Evolutionary conservation across 2,797 vertebrate species (phyloP).

Genomic region (Myotis findleyi): DNA sequence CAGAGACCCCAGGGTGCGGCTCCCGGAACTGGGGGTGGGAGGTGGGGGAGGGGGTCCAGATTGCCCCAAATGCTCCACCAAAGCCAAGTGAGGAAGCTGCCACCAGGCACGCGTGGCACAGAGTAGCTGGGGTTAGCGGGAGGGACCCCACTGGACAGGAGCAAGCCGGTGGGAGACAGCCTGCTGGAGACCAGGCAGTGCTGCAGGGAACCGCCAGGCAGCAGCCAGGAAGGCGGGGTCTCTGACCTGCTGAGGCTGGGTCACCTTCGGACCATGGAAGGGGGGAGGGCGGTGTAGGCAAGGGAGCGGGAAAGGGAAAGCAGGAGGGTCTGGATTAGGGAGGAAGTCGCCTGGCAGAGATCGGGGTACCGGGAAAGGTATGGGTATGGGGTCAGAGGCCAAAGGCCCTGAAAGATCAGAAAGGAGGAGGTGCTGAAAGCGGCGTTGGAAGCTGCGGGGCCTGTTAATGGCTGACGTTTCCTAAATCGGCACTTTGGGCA

Average conservation of each 20-base stretch:
- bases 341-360: neutral
- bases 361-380: neutral
- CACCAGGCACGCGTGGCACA: neutral
- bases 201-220: neutral
- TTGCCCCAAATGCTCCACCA: neutral
- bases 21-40: neutral
- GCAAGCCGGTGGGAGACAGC: no score
- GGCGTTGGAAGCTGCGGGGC: neutral
- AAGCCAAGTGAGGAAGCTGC: neutral
- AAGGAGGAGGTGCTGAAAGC: fast-evolving
- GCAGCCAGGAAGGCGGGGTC: neutral
- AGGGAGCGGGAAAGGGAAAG: neutral
- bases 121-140: neutral
- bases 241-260: neutral
- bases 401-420: neutral
- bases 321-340: neutral
- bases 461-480: neutral
- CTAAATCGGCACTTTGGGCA: neutral
- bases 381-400: neutral
- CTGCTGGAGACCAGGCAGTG: neutral
- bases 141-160: neutral
- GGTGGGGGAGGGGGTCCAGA: neutral
- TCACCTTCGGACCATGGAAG: neutral
- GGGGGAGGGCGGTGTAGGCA: no score
- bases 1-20: neutral